phyloP scores from a whole-genome alignment of 1,140 invertebrate species.

The Zaprionus gabonicus region DNA sequence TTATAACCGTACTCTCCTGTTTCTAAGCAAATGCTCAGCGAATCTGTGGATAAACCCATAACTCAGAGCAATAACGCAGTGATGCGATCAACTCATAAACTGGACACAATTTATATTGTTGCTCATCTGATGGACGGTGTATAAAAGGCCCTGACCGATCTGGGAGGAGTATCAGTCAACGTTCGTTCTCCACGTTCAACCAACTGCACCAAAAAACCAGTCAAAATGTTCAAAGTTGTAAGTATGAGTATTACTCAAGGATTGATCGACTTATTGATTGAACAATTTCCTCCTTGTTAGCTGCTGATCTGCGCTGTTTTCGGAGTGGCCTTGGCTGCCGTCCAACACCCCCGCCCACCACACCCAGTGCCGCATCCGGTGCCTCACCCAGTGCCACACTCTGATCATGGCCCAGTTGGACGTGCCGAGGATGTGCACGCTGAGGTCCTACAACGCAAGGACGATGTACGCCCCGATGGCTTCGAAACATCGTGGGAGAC shows the following conservation, averaged over 20 bases:
- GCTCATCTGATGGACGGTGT: conserved; percentile 19
- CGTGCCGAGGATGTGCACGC: conserved; percentile 51
- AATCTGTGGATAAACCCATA: conserved; percentile 25
- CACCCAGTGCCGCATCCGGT: conserved; percentile 20
- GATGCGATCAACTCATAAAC: conserved; percentile 25
- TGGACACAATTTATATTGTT: conserved; percentile 11
- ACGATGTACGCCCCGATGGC: conserved; percentile 84
- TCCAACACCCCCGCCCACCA: conserved; percentile 15
- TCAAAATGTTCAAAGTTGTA: conserved; percentile 76
- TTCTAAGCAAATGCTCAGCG: conserved; percentile 21
- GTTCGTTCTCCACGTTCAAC: conserved; percentile 50
- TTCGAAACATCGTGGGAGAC: conserved; percentile 85
- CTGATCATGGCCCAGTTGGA: conserved; percentile 10
- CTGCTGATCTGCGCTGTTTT: conserved; percentile 67
- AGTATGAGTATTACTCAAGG: conserved; percentile 28
- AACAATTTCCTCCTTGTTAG: conserved; percentile 11
- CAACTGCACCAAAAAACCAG: conserved; percentile 39
- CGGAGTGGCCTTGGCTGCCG: conserved; percentile 57
- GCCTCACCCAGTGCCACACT: conserved; percentile 1
- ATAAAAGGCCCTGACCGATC: conserved; percentile 46
- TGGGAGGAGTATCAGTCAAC: conserved; percentile 64
- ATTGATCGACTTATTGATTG: neutral
- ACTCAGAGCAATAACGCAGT: conserved; percentile 22
- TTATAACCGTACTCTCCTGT: conserved; percentile 25
- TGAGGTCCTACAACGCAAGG: conserved; percentile 56